Evolutionary conservation across 2,888 invertebrate genomes (phyloP).

Genomic region (Melanostoma mellinum): DNA sequence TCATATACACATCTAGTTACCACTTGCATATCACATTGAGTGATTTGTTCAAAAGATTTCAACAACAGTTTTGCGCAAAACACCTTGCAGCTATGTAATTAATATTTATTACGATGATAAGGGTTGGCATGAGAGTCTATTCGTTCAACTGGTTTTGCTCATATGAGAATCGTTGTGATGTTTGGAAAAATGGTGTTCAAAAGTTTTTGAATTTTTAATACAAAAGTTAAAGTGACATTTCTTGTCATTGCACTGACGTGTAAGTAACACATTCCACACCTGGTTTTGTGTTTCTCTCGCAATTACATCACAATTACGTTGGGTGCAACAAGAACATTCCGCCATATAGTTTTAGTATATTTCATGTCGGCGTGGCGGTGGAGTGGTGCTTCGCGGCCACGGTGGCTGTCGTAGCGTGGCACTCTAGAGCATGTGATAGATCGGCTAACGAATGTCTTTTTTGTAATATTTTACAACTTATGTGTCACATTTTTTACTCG

Average conservation of each 20-base stretch:
- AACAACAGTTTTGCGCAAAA: constrained; percentile 38
- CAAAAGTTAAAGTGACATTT: constrained; percentile 46
- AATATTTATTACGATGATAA: constrained; percentile 10
- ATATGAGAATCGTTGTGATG: neutral
- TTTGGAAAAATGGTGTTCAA: constrained; percentile 12
- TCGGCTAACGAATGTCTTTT: constrained; percentile 26
- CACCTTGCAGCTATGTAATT: constrained; percentile 43
- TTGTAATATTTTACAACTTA: constrained; percentile 41
- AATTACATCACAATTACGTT: constrained; percentile 67
- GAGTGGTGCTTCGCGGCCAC: neutral
- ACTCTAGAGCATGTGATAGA: constrained; percentile 46
- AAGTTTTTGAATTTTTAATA: constrained; percentile 57
- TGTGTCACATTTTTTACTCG: constrained; percentile 50
- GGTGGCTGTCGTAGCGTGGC: too few relatives aligned
- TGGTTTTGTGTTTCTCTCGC: constrained; percentile 28
- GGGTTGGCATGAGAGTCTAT: neutral
- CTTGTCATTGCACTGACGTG: constrained; percentile 49
- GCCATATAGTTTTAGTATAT: constrained; percentile 41
- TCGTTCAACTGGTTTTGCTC: neutral
- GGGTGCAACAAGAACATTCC: constrained; percentile 71
- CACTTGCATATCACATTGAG: constrained; percentile 25
- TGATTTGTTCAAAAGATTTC: constrained; percentile 19
- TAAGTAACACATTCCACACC: constrained; percentile 64
- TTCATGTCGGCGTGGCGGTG: constrained; percentile 35
- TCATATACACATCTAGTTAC: constrained; percentile 55